Percentiles rank a stretch among this genome's conserved stretches.
These are phyloP conservation scores for Tetrax tetrax DNA, from an alignment of 2,113 vertebrate genomes.

Conservation along the genomic window DNA sequence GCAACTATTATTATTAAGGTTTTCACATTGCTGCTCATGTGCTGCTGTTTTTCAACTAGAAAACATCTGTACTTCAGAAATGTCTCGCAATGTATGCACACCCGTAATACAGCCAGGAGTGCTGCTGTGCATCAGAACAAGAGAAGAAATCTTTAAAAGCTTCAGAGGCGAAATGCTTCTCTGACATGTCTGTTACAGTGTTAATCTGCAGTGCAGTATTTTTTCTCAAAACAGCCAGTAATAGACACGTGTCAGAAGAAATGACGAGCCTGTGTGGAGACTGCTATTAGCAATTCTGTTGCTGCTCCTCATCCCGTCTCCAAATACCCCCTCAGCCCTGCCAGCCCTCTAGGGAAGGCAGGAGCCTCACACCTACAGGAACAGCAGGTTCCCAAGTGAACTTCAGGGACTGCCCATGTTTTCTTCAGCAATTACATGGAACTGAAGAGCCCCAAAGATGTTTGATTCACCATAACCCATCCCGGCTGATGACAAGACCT, in stretches of 20 bases:
- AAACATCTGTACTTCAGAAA: neutral
- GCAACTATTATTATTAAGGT: neutral
- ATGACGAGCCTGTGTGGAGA: neutral
- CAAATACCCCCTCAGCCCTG: neutral
- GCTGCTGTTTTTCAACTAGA: neutral
- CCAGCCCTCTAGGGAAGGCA: neutral
- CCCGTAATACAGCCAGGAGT: neutral
- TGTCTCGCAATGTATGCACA: neutral
- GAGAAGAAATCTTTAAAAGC: neutral
- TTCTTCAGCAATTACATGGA: neutral
- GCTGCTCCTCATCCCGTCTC: neutral
- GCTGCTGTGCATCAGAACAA: neutral
- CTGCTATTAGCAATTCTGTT: neutral
- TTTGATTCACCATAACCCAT: neutral
- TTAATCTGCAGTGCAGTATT: neutral
- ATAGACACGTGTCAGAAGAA: neutral
- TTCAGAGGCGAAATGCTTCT: neutral
- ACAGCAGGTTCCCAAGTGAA: neutral
- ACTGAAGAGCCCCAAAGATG: neutral
- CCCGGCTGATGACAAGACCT: rapidly evolving
- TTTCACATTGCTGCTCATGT: neutral
- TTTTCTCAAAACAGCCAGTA: neutral
- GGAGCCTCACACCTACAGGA: neutral
- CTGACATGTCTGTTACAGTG: neutral
- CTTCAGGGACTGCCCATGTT: rapidly evolving